Conservation (phyloP, 2,888 invertebrate species). For the Mythimna vitellina region DNA sequence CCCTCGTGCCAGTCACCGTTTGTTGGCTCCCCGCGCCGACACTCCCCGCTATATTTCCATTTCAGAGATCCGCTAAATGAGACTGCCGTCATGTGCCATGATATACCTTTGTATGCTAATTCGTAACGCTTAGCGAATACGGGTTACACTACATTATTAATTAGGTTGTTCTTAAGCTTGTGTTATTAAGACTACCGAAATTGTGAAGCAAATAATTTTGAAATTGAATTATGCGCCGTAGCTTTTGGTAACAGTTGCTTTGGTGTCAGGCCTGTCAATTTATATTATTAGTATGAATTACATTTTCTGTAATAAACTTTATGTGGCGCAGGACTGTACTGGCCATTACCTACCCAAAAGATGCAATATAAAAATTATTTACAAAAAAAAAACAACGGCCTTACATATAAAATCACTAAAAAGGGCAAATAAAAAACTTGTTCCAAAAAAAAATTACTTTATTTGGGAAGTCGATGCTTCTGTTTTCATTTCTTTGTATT, state of each 20-base stretch:
- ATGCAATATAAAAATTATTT: neutral
- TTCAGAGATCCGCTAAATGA: conserved; percentile 66
- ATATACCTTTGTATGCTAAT: conserved; percentile 57
- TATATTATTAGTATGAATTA: conserved; percentile 3
- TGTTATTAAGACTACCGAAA: conserved; percentile 31
- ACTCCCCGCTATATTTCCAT: conserved; percentile 68
- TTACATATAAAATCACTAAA: no score
- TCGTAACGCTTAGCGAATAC: conserved; percentile 44
- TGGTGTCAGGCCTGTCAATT: no score
- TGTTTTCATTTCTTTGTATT: no score
- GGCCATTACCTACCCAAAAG: neutral
- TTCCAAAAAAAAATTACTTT: no score
- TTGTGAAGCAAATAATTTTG: conserved; percentile 31
- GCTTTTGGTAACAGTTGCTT: conserved; percentile 22
- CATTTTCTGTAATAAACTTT: conserved; percentile 30
- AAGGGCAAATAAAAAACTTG: no score
- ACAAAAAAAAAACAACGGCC: neutral
- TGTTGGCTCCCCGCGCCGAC: conserved; percentile 72
- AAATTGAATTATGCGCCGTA: conserved; percentile 26
- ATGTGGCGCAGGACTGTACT: conserved; percentile 11
- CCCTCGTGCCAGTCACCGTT: conserved; percentile 78
- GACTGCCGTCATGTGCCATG: conserved; percentile 51
- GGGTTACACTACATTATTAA: conserved; percentile 54
- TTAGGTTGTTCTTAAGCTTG: conserved; percentile 34
- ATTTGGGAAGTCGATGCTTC: no score